Evolutionary conservation across 2,113 vertebrate genomes (phyloP).

Genomic region (Pseudorasbora parva): DNA sequence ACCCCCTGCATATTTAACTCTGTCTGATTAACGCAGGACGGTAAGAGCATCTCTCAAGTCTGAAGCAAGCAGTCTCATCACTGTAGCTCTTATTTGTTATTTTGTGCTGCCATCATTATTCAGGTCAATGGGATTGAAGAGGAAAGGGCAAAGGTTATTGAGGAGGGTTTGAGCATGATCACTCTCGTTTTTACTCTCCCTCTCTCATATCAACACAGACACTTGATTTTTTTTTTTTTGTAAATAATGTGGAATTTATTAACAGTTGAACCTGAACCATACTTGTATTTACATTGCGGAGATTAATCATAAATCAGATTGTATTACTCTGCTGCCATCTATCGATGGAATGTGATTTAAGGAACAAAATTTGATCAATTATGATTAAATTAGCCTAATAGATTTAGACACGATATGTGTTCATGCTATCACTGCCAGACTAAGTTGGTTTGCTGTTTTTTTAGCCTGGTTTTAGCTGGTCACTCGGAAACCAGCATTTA

Average conservation of each 20-base stretch:
- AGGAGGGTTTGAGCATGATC: conserved; percentile 45
- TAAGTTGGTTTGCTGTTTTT: not conserved
- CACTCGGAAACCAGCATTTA: not conserved
- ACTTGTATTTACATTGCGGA: not conserved
- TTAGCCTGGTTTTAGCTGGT: not conserved
- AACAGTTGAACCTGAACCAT: not conserved
- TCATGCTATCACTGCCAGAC: not conserved
- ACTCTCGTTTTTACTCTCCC: conserved; percentile 22
- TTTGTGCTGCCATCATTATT: conserved; percentile 47
- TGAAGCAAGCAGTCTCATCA: conserved; percentile 56
- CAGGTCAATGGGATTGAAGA: conserved; percentile 56
- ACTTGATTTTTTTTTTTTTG: conserved; percentile 17
- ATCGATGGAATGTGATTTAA: conserved; percentile 20
- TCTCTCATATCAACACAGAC: not conserved
- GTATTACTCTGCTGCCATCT: conserved; percentile 50
- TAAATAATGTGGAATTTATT: conserved; percentile 29
- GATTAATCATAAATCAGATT: not conserved
- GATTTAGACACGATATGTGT: not conserved
- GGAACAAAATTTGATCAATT: not conserved
- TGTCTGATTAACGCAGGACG: conserved; percentile 50
- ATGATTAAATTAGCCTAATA: not conserved
- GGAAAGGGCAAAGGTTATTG: conserved; percentile 57
- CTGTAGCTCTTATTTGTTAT: conserved; percentile 45
- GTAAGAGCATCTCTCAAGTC: conserved; percentile 47
- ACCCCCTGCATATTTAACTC: conserved; percentile 55